These are phyloP conservation scores for Drosophila pseudoobscura DNA, from an alignment of 1,140 invertebrate genomes.

Conservation along the genomic window DNA sequence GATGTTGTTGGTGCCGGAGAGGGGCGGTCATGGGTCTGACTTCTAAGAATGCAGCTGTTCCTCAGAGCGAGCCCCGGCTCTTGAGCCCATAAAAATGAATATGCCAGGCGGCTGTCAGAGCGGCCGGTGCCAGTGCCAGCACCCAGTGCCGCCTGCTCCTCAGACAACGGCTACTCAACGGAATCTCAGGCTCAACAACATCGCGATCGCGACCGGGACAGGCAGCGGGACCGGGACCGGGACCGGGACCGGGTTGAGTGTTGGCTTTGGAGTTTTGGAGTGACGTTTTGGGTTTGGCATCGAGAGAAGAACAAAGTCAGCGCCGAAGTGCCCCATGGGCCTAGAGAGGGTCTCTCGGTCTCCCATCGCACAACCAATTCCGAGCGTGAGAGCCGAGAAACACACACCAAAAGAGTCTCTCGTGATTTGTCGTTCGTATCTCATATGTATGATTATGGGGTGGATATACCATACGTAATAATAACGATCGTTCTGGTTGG, in stretches of 20 bases:
- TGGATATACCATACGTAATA: background rate
- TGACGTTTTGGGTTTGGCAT: slow-evolving; percentile 71
- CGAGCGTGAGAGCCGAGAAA: slow-evolving; percentile 56
- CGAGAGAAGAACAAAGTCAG: slow-evolving; percentile 72
- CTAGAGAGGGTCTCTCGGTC: slow-evolving; percentile 57
- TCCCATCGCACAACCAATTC: slow-evolving; percentile 19
- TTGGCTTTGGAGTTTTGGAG: slow-evolving; percentile 52
- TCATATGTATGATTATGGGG: slow-evolving; percentile 16
- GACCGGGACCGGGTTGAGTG: slow-evolving; percentile 31
- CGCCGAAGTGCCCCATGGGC: slow-evolving; percentile 54
- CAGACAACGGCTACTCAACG: slow-evolving; percentile 67
- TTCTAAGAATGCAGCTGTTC: slow-evolving; percentile 71
- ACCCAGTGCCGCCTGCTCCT: slow-evolving; percentile 10
- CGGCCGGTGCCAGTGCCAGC: slow-evolving; percentile 35
- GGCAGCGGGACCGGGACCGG: no score
- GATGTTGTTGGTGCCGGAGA: no score
- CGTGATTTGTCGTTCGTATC: slow-evolving; percentile 30
- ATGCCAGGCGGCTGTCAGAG: slow-evolving; percentile 74
- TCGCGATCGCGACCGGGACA: slow-evolving; percentile 30
- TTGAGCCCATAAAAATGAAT: slow-evolving; percentile 70
- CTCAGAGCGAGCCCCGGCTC: background rate
- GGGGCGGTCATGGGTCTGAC: slow-evolving; percentile 41
- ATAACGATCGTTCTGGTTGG: no score
- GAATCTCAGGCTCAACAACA: slow-evolving; percentile 19
- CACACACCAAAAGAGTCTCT: background rate